phyloP scores from a whole-genome alignment of 2,113 vertebrate genomes.

The Bucco capensis region DNA sequence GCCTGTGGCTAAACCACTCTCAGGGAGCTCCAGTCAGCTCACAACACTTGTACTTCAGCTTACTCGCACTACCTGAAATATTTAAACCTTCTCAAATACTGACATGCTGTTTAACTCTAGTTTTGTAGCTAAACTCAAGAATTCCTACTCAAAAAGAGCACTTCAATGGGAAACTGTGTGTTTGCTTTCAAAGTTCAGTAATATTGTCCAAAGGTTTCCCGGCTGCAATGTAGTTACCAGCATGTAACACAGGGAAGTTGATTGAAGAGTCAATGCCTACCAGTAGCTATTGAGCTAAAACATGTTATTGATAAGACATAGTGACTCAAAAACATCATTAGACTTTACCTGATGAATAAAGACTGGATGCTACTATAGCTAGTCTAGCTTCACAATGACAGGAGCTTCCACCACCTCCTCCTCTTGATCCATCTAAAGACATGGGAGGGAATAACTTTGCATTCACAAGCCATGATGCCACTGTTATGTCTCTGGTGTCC shows the following conservation, averaged over 20 bases:
- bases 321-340: background rate
- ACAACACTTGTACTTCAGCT: background rate
- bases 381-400: no score
- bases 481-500: background rate
- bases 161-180: fast-evolving
- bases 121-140: background rate
- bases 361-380: background rate
- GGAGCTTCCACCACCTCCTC: background rate
- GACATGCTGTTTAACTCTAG: background rate
- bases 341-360: background rate
- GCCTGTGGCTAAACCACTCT: background rate
- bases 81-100: background rate
- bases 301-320: background rate
- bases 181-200: background rate
- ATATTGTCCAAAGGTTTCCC: background rate
- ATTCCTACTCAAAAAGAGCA: background rate
- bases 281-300: background rate
- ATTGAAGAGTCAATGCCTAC: background rate
- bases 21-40: background rate
- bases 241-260: no score
- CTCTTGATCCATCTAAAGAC: background rate
- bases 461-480: background rate
- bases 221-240: background rate
- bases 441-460: background rate
- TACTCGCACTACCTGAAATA: background rate